Conservation (phyloP, 1,140 invertebrate species). For the Physella acuta region DNA sequence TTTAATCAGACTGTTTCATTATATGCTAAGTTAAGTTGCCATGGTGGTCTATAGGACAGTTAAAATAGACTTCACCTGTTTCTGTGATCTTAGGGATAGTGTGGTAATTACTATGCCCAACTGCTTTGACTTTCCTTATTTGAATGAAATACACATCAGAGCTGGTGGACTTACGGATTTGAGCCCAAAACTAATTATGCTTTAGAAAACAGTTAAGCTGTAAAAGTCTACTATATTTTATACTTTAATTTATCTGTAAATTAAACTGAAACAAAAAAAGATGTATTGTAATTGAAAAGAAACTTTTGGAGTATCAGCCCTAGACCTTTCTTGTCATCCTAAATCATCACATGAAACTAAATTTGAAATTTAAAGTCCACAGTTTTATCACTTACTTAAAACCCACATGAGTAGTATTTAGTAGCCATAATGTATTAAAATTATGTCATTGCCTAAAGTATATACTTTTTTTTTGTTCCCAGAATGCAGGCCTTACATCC, state of each 20-base stretch:
- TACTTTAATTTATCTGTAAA: not conserved
- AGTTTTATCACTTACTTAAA: no score
- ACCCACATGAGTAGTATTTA: not conserved
- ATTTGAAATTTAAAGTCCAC: not conserved
- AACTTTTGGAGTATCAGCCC: not conserved
- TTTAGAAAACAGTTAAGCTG: not conserved
- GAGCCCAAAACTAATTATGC: not conserved
- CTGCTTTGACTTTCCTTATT: no score
- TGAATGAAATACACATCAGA: not conserved
- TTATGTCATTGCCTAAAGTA: no score
- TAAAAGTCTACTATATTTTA: not conserved
- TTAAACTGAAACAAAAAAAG: not conserved
- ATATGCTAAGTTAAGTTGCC: no score
- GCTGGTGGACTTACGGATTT: not conserved
- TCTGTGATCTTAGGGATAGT: no score
- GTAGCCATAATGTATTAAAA: not conserved
- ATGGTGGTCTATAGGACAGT: no score
- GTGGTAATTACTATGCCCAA: no score
- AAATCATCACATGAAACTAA: not conserved
- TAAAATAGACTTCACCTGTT: no score
- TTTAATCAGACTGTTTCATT: no score
- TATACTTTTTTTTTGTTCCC: not conserved
- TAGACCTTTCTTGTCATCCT: not conserved
- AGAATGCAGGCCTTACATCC: constrained; percentile 8
- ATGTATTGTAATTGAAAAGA: not conserved